These are phyloP conservation scores for Tetraodon nigroviridis DNA, from an alignment of 2,113 vertebrate species.

Conservation along the genomic window DNA sequence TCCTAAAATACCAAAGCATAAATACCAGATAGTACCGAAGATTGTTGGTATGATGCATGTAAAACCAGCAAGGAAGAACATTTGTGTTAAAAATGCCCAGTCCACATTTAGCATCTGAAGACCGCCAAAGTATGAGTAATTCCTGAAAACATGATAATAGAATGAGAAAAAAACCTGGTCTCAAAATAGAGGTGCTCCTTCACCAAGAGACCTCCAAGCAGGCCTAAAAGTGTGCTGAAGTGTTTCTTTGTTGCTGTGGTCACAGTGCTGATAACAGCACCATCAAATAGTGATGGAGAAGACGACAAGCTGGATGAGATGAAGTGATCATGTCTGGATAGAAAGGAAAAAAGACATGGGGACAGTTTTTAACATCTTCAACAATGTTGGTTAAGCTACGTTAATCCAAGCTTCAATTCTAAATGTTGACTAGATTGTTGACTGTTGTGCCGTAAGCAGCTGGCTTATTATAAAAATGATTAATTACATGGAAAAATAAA, in stretches of 20 bases:
- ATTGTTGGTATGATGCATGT: neutral
- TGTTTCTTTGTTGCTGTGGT: slow-evolving; percentile 98
- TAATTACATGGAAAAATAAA: neutral
- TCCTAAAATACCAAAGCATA: slow-evolving; percentile 70
- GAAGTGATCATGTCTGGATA: slow-evolving; percentile 91
- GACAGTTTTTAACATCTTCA: too few relatives aligned
- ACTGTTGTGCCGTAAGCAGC: neutral
- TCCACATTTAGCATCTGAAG: neutral
- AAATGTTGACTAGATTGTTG: too few relatives aligned
- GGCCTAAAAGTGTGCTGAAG: slow-evolving; percentile 89
- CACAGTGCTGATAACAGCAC: slow-evolving; percentile 96
- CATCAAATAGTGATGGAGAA: slow-evolving; percentile 93
- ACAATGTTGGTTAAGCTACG: too few relatives aligned
- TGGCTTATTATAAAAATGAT: neutral
- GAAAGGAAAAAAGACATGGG: slow-evolving; percentile 3
- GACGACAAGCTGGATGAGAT: slow-evolving; percentile 98
- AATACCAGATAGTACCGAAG: neutral
- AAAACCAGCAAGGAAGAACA: too few relatives aligned
- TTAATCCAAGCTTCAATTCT: neutral
- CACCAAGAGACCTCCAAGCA: slow-evolving; percentile 84
- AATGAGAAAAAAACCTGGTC: slow-evolving; percentile 76
- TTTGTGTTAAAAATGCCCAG: too few relatives aligned
- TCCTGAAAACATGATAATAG: neutral
- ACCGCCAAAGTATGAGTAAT: neutral
- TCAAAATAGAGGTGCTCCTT: slow-evolving; percentile 89